Evolutionary conservation across 2,113 vertebrate genomes (phyloP).

Genomic region (Dicerorhinus sumatrensis): DNA sequence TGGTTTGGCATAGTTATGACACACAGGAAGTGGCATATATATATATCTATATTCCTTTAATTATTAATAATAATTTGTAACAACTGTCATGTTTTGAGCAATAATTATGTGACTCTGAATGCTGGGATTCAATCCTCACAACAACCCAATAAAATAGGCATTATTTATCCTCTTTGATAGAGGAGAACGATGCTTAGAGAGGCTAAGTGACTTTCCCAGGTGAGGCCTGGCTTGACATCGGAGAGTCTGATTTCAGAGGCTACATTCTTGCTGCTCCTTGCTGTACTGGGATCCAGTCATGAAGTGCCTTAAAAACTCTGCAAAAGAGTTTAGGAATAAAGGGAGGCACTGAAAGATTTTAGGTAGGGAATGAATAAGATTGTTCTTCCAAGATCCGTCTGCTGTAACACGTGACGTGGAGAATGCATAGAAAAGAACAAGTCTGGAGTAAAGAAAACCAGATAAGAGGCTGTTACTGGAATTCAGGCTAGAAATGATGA

Average conservation of each 20-base stretch:
- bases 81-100: background rate
- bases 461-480: background rate
- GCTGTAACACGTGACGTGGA: no score
- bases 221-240: background rate
- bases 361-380: background rate
- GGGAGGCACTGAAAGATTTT: accelerated
- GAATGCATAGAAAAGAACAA: background rate
- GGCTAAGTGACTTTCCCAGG: background rate
- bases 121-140: background rate
- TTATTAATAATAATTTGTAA: background rate
- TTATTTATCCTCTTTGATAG: background rate
- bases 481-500: background rate
- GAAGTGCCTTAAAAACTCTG: background rate
- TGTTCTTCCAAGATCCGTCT: background rate
- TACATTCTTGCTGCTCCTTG: background rate
- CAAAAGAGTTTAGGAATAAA: background rate
- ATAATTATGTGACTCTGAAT: background rate
- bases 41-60: background rate
- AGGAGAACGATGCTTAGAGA: background rate
- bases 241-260: background rate
- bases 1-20: background rate
- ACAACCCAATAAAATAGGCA: background rate
- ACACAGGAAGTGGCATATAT: background rate
- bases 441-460: background rate
- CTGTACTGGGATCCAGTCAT: background rate